Conservation (phyloP, 1,140 invertebrate species). For the Hyles vespertilio region DNA sequence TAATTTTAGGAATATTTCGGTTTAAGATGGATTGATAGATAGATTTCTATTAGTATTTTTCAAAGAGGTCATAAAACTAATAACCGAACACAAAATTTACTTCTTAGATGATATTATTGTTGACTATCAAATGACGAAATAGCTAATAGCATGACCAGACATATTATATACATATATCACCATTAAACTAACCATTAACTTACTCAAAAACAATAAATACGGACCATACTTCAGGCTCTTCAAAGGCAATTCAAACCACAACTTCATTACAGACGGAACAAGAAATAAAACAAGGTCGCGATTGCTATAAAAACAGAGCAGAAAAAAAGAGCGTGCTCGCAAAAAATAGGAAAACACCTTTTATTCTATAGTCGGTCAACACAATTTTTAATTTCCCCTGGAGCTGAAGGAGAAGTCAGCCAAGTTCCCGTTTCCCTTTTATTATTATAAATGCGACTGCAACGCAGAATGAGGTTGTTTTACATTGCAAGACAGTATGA, state of each 20-base stretch:
- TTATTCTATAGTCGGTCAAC: conserved; percentile 11
- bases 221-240: background rate
- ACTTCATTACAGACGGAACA: background rate
- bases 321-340: background rate
- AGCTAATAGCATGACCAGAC: no score
- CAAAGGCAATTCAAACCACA: background rate
- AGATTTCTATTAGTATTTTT: no score
- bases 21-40: no score
- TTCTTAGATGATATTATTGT: no score
- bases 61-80: no score
- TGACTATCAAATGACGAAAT: no score
- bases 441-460: conserved; percentile 16
- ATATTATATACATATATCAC: no score
- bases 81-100: no score
- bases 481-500: background rate
- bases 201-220: no score
- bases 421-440: conserved; percentile 18
- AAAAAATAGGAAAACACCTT: conserved; percentile 1
- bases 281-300: no score
- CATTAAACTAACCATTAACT: no score
- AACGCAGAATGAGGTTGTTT: conserved; percentile 7
- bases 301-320: background rate
- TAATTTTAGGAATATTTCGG: no score
- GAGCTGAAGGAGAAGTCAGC: conserved; percentile 6
- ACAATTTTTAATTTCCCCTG: conserved; percentile 20